Percentiles rank a stretch among this genome's conserved stretches.
These are phyloP conservation scores for Paradoxurus hermaphroditus DNA, from an alignment of 2,113 vertebrate genomes.

Conservation along the genomic window DNA sequence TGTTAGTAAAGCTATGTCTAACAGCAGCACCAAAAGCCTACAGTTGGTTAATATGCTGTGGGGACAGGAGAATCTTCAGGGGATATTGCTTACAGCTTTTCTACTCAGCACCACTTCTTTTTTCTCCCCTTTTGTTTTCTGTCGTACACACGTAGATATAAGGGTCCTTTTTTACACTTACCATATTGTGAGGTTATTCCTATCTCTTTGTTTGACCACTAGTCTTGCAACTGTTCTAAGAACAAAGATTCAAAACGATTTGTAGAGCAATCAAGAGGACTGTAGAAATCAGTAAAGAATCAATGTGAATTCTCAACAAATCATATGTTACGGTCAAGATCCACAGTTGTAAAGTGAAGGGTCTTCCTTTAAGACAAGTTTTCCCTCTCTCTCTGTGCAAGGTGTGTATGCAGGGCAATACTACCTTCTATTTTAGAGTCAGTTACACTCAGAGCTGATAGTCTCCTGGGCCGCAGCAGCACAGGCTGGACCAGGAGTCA, in stretches of 20 bases:
- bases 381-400: neutral
- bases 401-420: rapidly evolving
- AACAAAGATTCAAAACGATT: neutral
- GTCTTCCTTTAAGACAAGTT: neutral
- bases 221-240: neutral
- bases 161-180: neutral
- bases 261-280: neutral
- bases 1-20: neutral
- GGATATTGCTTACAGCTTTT: neutral
- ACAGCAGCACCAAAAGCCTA: neutral
- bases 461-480: rapidly evolving
- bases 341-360: neutral
- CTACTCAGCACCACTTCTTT: neutral
- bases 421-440: neutral
- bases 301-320: neutral
- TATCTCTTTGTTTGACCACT: neutral
- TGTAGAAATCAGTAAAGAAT: neutral
- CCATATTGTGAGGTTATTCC: neutral
- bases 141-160: neutral
- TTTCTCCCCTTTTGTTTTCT: neutral
- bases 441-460: neutral
- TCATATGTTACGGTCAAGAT: neutral
- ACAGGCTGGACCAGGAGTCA: rapidly evolving
- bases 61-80: neutral
- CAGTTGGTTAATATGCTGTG: neutral